Percentiles rank a stretch among this genome's conserved stretches.
Conservation (phyloP, 2,113 vertebrate genomes). For the Bambusicola thoracicus region DNA sequence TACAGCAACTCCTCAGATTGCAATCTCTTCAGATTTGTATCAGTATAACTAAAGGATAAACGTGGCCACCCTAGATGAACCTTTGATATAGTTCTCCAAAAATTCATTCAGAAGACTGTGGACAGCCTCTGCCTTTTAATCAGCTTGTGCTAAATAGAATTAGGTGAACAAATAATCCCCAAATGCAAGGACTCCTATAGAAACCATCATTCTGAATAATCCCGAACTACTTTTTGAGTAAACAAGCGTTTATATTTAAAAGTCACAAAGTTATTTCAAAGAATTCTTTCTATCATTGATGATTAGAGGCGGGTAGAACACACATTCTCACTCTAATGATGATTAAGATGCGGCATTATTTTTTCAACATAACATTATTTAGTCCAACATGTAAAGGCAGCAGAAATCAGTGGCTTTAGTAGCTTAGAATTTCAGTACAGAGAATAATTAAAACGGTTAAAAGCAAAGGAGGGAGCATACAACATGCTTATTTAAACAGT, state of each 20-base stretch:
- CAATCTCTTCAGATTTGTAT: neutral
- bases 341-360: neutral
- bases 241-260: constrained; percentile 46
- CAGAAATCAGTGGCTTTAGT: neutral
- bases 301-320: neutral
- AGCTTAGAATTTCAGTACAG: constrained; percentile 24
- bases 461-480: neutral
- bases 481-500: neutral
- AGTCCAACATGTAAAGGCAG: neutral
- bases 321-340: constrained; percentile 10
- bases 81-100: neutral
- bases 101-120: neutral
- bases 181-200: neutral
- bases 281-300: neutral
- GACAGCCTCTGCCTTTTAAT: neutral
- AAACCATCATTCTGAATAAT: constrained; percentile 12
- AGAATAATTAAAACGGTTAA: neutral
- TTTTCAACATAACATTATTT: constrained; percentile 10
- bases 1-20: neutral
- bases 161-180: constrained; percentile 1
- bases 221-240: neutral
- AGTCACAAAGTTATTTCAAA: constrained; percentile 2
- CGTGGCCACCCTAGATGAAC: neutral
- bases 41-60: neutral
- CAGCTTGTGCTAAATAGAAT: neutral